These are phyloP conservation scores for Marronus borbonicus DNA, from an alignment of 2,888 invertebrate genomes.

Conservation along the genomic window DNA sequence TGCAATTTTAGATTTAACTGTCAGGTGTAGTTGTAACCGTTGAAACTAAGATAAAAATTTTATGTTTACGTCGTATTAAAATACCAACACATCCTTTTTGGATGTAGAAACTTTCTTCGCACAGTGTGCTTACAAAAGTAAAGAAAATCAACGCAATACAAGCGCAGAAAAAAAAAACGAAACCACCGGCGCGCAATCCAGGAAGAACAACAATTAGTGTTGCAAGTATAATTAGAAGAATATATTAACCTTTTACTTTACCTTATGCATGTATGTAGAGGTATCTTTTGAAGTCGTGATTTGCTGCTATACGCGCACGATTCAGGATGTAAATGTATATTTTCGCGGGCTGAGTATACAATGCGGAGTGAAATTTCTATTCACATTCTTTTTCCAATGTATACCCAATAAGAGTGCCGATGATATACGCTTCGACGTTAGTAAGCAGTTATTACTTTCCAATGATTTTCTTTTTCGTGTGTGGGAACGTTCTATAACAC, in stretches of 20 bases:
- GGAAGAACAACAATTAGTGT: conserved; percentile 21
- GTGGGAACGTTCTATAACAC: background rate
- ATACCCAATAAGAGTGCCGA: background rate
- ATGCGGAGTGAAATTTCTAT: background rate
- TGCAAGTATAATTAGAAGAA: conserved; percentile 24
- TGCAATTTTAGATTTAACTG: no score
- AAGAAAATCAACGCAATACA: background rate
- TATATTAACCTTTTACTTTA: conserved; percentile 38
- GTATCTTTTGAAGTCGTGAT: background rate
- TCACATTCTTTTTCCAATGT: conserved; percentile 23
- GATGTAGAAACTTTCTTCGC: no score
- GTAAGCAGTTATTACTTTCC: background rate
- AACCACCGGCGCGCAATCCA: conserved; percentile 1
- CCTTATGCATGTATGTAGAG: conserved; percentile 8
- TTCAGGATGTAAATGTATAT: background rate
- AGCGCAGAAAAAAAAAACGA: background rate
- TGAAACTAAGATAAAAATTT: no score
- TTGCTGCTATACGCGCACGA: background rate
- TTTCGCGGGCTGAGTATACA: background rate
- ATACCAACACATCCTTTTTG: no score
- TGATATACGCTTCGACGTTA: background rate
- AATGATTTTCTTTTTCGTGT: background rate
- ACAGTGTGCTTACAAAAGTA: background rate
- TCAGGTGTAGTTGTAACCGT: no score
- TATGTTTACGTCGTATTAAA: no score